Percentiles rank a stretch among this genome's conserved stretches.
phyloP scores from a whole-genome alignment of 2,888 invertebrate genomes.

The Electrophaes corylata region DNA sequence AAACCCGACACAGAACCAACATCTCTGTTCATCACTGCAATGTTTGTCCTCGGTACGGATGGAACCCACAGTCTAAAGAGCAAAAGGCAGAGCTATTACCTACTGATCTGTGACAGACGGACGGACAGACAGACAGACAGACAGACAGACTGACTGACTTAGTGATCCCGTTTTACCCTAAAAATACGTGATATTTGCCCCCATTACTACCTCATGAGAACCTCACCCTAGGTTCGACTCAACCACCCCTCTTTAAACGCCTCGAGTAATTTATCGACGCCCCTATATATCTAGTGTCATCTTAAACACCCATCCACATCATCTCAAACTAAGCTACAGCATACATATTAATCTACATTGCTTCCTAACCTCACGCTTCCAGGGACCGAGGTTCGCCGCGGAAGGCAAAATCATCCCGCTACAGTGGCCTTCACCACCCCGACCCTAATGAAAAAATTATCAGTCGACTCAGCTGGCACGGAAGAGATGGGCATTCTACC shows the following conservation, averaged over 20 bases:
- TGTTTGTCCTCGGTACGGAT: not conserved
- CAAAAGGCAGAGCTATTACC: too few relatives aligned
- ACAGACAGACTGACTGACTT: not conserved
- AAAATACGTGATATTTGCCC: too few relatives aligned
- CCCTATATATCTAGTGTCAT: too few relatives aligned
- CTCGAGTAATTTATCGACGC: too few relatives aligned
- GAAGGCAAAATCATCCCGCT: conserved; percentile 65
- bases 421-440: conserved; percentile 68
- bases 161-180: not conserved
- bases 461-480: conserved; percentile 72
- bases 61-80: too few relatives aligned
- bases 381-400: conserved; percentile 78
- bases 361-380: conserved; percentile 51
- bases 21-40: not conserved
- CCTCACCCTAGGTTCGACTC: too few relatives aligned
- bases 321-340: conserved; percentile 19
- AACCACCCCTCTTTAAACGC: too few relatives aligned
- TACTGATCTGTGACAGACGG: too few relatives aligned
- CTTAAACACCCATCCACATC: conserved; percentile 20
- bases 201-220: too few relatives aligned
- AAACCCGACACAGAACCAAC: not conserved
- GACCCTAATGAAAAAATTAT: conserved; percentile 48
- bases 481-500: conserved; percentile 77
- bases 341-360: conserved; percentile 36
- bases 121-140: too few relatives aligned